A percentile compares a stretch with the other conserved stretches of the same genome.
Evolutionary conservation across 1,140 invertebrate genomes (phyloP).

Genomic region (Propsilocerus akamusi): DNA sequence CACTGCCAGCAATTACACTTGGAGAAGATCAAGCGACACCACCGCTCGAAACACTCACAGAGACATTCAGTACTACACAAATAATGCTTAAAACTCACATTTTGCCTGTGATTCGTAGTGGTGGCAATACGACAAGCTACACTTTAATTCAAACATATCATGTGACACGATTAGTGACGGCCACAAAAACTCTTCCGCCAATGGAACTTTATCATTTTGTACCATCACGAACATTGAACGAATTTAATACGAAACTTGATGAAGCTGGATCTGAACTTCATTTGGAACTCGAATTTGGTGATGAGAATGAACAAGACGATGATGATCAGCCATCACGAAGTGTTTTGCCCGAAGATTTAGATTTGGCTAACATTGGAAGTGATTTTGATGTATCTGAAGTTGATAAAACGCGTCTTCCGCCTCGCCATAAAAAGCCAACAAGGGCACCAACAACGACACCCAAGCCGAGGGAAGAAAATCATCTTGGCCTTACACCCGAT

Average conservation of each 20-base stretch:
- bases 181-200: slow-evolving; percentile 71
- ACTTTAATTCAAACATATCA: slow-evolving; percentile 77
- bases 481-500: slow-evolving; percentile 35
- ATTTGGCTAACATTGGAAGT: slow-evolving; percentile 43
- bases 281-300: slow-evolving; percentile 64
- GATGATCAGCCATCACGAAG: slow-evolving; percentile 37
- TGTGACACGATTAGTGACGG: slow-evolving; percentile 65
- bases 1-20: slow-evolving; percentile 57
- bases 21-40: slow-evolving; percentile 55
- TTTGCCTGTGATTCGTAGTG: slow-evolving; percentile 53
- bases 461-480: slow-evolving; percentile 14
- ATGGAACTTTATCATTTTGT: slow-evolving; percentile 72
- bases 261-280: slow-evolving; percentile 76
- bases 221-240: slow-evolving; percentile 69
- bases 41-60: slow-evolving; percentile 69
- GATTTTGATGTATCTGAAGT: slow-evolving; percentile 49
- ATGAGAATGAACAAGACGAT: slow-evolving; percentile 55
- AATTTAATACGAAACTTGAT: slow-evolving; percentile 69
- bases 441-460: slow-evolving; percentile 30
- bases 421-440: slow-evolving; percentile 32
- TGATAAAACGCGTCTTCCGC: slow-evolving; percentile 35
- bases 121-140: slow-evolving; percentile 47
- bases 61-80: slow-evolving; percentile 78
- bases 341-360: slow-evolving; percentile 35
- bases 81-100: slow-evolving; percentile 72